phyloP scores from a whole-genome alignment of 2,113 vertebrate genomes.

The Oxygymnocypris stewartii region DNA sequence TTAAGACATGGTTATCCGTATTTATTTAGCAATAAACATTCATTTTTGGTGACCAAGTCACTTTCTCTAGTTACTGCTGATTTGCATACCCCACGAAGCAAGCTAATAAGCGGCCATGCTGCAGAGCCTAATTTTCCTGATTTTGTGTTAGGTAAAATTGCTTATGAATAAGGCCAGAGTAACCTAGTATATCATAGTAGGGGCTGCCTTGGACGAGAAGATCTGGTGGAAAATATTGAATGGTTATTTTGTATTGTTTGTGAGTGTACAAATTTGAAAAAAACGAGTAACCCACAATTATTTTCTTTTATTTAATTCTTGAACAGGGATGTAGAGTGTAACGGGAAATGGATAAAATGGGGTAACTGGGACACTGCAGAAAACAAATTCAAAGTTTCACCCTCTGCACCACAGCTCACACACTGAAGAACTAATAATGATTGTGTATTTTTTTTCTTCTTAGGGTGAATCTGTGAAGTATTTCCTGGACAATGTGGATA shows the following conservation, averaged over 20 bases:
- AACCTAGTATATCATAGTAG: not conserved
- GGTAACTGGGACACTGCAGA: not conserved
- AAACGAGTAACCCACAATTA: no score
- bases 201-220: not conserved
- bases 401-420: not conserved
- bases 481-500: slow-evolving; percentile 99
- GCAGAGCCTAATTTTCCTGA: not conserved
- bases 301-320: not conserved
- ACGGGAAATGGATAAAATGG: not conserved
- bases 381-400: not conserved
- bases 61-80: not conserved
- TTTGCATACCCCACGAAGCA: slow-evolving; percentile 1
- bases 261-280: not conserved
- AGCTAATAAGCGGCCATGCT: not conserved
- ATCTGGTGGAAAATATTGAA: not conserved
- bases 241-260: not conserved
- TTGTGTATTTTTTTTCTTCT: slow-evolving; percentile 13
- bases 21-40: not conserved
- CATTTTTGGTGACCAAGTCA: not conserved
- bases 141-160: not conserved
- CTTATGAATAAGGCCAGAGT: not conserved
- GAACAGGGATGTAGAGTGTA: not conserved
- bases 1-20: not conserved
- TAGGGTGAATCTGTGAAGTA: slow-evolving; percentile 99
- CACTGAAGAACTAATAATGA: not conserved